phyloP scores from a whole-genome alignment of 2,113 vertebrate species.

The Osmerus eperlanus region DNA sequence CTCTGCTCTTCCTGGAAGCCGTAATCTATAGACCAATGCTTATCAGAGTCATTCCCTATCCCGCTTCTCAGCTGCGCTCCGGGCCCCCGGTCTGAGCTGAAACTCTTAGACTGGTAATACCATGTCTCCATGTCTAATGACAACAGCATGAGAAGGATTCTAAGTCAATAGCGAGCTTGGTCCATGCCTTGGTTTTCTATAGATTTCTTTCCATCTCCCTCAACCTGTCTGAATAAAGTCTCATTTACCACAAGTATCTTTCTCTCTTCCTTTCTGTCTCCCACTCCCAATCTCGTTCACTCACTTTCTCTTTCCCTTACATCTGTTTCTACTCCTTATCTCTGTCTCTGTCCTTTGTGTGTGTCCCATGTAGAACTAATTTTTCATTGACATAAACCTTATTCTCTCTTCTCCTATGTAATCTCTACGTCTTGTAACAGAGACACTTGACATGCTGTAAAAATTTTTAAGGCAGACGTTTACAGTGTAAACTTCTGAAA shows the following conservation, averaged over 20 bases:
- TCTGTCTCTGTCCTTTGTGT: neutral
- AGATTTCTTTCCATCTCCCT: neutral
- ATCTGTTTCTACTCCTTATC: neutral
- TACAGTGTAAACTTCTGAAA: too few species aligned
- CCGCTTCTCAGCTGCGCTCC: neutral
- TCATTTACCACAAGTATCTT: neutral
- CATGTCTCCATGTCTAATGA: neutral
- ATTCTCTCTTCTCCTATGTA: too few species aligned
- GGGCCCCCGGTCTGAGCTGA: neutral
- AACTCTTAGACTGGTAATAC: neutral
- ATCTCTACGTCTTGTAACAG: too few species aligned
- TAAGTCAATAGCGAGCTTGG: neutral
- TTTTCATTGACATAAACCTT: too few species aligned
- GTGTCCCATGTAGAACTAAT: neutral
- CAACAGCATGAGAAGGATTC: neutral
- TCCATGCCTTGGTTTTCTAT: neutral
- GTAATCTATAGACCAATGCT: slow-evolving; percentile 13
- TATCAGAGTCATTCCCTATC: slow-evolving; percentile 20
- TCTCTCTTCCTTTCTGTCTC: neutral
- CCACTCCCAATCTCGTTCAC: neutral
- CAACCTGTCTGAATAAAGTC: neutral
- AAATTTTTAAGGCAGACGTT: too few species aligned
- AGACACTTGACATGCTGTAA: too few species aligned
- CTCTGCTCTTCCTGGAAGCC: slow-evolving; percentile 20
- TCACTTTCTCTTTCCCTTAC: neutral